Evolutionary conservation across 2,797 vertebrate genomes (phyloP).

Genomic region (Rallus crepitans): DNA sequence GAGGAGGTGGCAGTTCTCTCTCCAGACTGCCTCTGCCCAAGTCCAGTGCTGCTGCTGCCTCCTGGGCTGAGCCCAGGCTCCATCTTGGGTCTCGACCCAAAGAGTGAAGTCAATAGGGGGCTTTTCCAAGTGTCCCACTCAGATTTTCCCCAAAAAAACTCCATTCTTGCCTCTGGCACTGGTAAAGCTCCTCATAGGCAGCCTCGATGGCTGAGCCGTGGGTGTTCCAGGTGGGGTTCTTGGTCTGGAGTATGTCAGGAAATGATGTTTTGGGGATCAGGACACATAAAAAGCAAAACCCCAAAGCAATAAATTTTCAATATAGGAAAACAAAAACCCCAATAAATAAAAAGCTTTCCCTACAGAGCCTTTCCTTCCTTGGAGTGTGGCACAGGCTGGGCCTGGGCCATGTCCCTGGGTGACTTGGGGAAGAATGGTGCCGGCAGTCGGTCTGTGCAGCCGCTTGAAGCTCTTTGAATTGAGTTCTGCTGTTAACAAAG

Average conservation of each 20-base stretch:
- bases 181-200: fast-evolving
- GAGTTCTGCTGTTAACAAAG: not conserved
- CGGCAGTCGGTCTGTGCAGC: not conserved
- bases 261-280: no score
- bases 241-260: not conserved
- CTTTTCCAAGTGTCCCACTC: not conserved
- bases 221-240: fast-evolving
- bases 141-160: not conserved
- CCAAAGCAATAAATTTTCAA: not conserved
- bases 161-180: fast-evolving
- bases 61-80: not conserved
- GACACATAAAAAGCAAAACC: not conserved
- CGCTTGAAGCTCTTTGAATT: not conserved
- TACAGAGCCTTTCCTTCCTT: fast-evolving
- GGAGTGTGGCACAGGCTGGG: no score
- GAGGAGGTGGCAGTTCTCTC: fast-evolving
- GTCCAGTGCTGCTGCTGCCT: not conserved
- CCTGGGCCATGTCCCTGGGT: fast-evolving
- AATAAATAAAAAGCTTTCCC: no score
- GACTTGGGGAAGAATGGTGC: not conserved
- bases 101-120: not conserved
- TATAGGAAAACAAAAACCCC: not conserved
- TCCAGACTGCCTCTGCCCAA: fast-evolving
- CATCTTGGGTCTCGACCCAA: not conserved
- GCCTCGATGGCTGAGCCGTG: not conserved